Evolutionary conservation across 2,888 invertebrate species (phyloP), one percentile per base, ranked within the genome.

Genomic region (Lysandra coridon): DNA sequence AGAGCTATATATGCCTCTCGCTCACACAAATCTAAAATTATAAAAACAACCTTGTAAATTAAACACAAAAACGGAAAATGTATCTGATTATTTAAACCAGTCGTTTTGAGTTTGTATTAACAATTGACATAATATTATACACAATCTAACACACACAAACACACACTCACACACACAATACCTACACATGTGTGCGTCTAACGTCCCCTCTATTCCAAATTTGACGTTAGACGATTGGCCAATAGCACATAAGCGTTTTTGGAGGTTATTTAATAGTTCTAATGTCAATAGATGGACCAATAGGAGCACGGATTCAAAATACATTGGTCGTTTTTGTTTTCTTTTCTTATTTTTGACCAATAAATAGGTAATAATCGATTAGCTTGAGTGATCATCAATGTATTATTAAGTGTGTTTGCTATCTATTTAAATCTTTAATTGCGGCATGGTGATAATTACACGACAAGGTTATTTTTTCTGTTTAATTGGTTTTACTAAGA

Each of bases 171-270:
- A 73, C 23, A 5, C 30, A 78, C 77, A 44, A n/a, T 62, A 12
- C 33, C 7, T 37, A 53, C 17, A 62, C 49, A 64, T 79, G 81
- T 81, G 79, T 80, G 81, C 79, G 80, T 81, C 81, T 81, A 81
- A 81, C 77, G 78, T 80, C 81, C 80, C 79, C 75, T 60, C 60
- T 75, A 40, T 83, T 87, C 92, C 88, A 93, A 93, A 92, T 94
- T 93, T 92, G 83, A 86, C 84, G 90, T 91, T 92, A 92, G 92
- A 90, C 83, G 91, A 92, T 93, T 93, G 93, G 93, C 83, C 83
- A 86, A 81, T 33, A 30, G 53, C 30, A 76, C 53, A 53, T 76
- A 53, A 30, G 76, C 57, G 10, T 30, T 53, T 76, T 57, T 76
- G 53, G 30, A 30, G 49, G 76, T 30, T 53, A 53, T 75, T 49